A percentile compares a stretch with the other conserved stretches of the same genome.
phyloP scores from a whole-genome alignment of 2,888 invertebrate species.

The Lapara coniferarum region DNA sequence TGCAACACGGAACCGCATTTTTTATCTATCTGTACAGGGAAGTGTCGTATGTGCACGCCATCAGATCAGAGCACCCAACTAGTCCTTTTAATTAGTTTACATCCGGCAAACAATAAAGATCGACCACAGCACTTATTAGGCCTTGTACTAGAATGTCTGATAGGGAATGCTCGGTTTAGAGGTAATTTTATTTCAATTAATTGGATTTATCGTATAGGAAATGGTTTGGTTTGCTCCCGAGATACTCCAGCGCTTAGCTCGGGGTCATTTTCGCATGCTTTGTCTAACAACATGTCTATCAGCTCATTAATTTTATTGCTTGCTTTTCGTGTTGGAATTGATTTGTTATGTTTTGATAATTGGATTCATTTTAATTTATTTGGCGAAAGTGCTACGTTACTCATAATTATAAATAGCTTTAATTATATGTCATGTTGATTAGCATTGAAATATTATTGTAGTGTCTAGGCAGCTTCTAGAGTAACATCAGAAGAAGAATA shows the following conservation, averaged over 20 bases:
- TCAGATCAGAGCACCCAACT: slow-evolving; percentile 75
- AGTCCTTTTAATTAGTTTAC: slow-evolving; percentile 74
- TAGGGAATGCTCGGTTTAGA: slow-evolving; percentile 61
- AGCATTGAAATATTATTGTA: too few relatives aligned
- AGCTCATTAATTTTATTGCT: neutral
- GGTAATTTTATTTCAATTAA: slow-evolving; percentile 74
- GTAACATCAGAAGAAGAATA: too few relatives aligned
- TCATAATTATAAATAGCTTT: too few relatives aligned
- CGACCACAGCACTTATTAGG: slow-evolving; percentile 75
- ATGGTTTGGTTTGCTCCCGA: slow-evolving; percentile 34
- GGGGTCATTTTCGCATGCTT: slow-evolving; percentile 11
- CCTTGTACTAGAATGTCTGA: slow-evolving; percentile 64
- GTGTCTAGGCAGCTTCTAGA: too few relatives aligned
- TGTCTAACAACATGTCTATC: slow-evolving; percentile 5
- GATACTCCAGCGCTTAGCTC: neutral
- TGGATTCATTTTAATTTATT: too few relatives aligned
- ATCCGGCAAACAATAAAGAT: slow-evolving; percentile 80
- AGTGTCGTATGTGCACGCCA: slow-evolving; percentile 52
- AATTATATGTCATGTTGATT: too few relatives aligned
- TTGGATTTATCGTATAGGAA: slow-evolving; percentile 71
- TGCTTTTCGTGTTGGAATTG: neutral
- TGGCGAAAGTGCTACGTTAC: too few relatives aligned
- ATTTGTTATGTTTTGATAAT: too few relatives aligned
- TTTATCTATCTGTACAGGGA: slow-evolving; percentile 43
- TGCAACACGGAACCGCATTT: slow-evolving; percentile 29